phyloP scores from a whole-genome alignment of 2,888 invertebrate species.

The Drosophila koepferae region DNA sequence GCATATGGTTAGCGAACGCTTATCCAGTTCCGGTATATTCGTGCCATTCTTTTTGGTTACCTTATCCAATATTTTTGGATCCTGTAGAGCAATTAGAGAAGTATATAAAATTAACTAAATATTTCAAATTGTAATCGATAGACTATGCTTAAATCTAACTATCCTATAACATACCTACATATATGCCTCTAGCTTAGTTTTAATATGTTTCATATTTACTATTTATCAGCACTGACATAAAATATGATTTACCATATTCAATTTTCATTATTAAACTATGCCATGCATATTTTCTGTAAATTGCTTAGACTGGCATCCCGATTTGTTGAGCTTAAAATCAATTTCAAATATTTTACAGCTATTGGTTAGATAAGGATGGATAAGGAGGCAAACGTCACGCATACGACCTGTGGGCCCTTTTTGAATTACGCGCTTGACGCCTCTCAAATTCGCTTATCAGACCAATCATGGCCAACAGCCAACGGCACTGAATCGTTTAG shows the following conservation, averaged over 20 bases:
- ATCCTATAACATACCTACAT: neutral
- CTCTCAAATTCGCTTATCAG: slow-evolving; percentile 37
- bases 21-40: slow-evolving; percentile 89
- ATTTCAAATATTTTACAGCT: neutral
- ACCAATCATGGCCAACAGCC: slow-evolving; percentile 31
- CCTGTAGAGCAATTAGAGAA: slow-evolving; percentile 86
- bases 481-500: slow-evolving; percentile 3
- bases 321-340: neutral
- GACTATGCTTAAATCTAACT: neutral
- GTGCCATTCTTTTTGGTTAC: slow-evolving; percentile 92
- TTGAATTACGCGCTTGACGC: slow-evolving; percentile 27
- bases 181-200: no score
- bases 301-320: neutral
- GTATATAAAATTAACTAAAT: neutral
- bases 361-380: neutral
- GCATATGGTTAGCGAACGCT: slow-evolving; percentile 97
- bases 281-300: neutral
- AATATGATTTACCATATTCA: neutral
- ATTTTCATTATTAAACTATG: neutral
- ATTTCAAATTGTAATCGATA: neutral
- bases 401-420: slow-evolving; percentile 30
- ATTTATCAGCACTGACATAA: no score
- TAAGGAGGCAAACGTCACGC: slow-evolving; percentile 9
- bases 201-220: neutral
- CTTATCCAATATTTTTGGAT: slow-evolving; percentile 91